phyloP scores from a whole-genome alignment of 1,140 invertebrate species.

The Drosophila littoralis region DNA sequence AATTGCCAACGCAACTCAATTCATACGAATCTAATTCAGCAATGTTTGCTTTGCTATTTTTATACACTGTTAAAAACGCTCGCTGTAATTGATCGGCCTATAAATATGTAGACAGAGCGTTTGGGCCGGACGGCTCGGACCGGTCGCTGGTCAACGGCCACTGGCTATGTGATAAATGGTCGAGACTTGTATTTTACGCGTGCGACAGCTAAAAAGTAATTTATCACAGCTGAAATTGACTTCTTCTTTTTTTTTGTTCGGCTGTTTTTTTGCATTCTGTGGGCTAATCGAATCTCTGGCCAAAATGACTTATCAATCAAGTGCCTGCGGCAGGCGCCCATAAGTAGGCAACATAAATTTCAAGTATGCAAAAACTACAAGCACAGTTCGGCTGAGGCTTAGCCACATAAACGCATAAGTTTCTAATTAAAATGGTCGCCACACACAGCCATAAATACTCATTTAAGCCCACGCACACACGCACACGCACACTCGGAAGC shows the following conservation, averaged over 20 bases:
- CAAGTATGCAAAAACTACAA: conserved; percentile 35
- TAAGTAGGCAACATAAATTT: conserved; percentile 38
- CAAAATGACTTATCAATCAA: conserved; percentile 70
- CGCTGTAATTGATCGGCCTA: conserved; percentile 57
- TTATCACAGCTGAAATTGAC: conserved; percentile 57
- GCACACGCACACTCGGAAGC: conserved; percentile 12
- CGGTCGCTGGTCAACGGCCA: conserved; percentile 17
- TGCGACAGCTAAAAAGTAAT: conserved; percentile 76
- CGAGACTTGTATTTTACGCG: conserved; percentile 25
- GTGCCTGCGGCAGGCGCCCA: conserved; percentile 6
- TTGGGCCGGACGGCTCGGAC: conserved; percentile 17
- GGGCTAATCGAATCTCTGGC: conserved; percentile 16
- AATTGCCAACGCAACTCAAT: conserved; percentile 52
- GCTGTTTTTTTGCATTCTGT: conserved; percentile 15
- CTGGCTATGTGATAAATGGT: conserved; percentile 64
- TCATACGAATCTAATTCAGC: conserved; percentile 54
- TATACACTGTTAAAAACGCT: conserved; percentile 25
- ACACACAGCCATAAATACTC: conserved; percentile 58
- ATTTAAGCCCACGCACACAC: conserved; percentile 51
- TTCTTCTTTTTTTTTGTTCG: not conserved
- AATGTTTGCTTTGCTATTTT: conserved; percentile 24
- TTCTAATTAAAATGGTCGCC: conserved; percentile 70
- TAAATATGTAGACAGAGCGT: conserved; percentile 59
- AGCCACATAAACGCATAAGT: conserved; percentile 60
- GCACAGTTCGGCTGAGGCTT: conserved; percentile 37